Evolutionary conservation across 2,888 invertebrate species (phyloP).

Genomic region (Hylaea fasciaria): DNA sequence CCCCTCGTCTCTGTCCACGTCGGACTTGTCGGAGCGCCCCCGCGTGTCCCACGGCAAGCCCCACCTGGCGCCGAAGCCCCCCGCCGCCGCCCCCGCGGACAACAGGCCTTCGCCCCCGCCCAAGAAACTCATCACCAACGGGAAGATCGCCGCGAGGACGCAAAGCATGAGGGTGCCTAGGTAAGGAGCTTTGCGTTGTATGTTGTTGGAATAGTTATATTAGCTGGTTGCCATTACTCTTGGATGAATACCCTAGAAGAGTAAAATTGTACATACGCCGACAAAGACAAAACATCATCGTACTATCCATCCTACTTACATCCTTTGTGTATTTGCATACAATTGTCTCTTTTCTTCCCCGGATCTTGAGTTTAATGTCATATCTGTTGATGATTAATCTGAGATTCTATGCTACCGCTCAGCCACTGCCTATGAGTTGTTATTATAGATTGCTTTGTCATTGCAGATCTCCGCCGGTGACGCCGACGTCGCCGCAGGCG

Average conservation of each 20-base stretch:
- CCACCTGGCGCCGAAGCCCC: slow-evolving; percentile 93
- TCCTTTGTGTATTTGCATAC: no score
- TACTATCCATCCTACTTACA: no score
- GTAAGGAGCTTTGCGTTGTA: slow-evolving; percentile 58
- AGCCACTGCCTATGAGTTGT: no score
- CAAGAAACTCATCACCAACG: slow-evolving; percentile 86
- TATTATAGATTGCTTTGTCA: not conserved
- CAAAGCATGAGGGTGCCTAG: slow-evolving; percentile 94
- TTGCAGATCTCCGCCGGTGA: slow-evolving; percentile 76
- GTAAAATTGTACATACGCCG: no score
- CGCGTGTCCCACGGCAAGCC: slow-evolving; percentile 90
- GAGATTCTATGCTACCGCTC: no score
- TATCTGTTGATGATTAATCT: no score
- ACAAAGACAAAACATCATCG: no score
- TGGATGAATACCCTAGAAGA: no score
- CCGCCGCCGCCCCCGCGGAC: slow-evolving; percentile 82
- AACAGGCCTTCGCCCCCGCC: slow-evolving; percentile 88
- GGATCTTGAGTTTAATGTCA: no score
- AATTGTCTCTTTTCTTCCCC: no score
- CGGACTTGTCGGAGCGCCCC: slow-evolving; percentile 77
- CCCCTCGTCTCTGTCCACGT: slow-evolving; percentile 72
- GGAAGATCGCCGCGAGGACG: slow-evolving; percentile 88
- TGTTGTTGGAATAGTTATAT: not conserved
- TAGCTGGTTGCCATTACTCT: no score
- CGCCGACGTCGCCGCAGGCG: slow-evolving; percentile 74